phyloP scores from a whole-genome alignment of 2,113 vertebrate species.

The Cairina moschata region DNA sequence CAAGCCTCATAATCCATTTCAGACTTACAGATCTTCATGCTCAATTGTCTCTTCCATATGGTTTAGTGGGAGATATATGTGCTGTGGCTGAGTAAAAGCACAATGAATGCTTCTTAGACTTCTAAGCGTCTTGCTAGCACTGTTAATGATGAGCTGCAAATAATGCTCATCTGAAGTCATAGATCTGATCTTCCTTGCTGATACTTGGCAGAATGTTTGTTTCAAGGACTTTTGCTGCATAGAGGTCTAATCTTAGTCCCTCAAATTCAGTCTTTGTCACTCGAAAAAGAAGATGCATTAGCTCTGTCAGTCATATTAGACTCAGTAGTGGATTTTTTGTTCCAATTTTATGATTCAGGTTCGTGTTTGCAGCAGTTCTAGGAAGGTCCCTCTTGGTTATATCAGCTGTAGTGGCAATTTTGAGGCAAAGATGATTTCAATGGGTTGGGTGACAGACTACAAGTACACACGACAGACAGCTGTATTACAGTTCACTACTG shows the following conservation, averaged over 20 bases:
- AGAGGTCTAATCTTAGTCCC: not conserved
- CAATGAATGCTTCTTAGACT: not conserved
- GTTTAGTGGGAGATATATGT: not conserved
- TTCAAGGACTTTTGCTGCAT: not conserved
- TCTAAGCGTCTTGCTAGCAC: not conserved
- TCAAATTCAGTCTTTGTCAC: not conserved
- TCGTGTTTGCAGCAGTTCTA: not conserved
- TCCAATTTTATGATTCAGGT: not conserved
- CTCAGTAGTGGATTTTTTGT: not conserved
- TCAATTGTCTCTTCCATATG: not conserved
- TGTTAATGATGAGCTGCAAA: not conserved
- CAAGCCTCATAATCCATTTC: not conserved
- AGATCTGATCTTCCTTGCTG: not conserved
- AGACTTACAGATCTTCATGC: not conserved
- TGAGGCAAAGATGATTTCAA: not conserved
- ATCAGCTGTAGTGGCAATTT: not conserved
- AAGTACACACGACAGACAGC: not conserved
- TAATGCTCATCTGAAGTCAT: not conserved
- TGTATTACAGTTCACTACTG: not conserved
- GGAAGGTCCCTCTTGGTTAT: not conserved
- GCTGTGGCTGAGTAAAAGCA: not conserved
- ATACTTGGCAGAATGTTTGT: not conserved
- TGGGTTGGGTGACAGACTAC: not conserved
- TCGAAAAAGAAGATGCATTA: not conserved
- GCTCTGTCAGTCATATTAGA: not conserved